Evolutionary conservation across 2,113 vertebrate species (phyloP), one percentile per base, ranked within the genome.

Genomic region (Syrrhaptes paradoxus): DNA sequence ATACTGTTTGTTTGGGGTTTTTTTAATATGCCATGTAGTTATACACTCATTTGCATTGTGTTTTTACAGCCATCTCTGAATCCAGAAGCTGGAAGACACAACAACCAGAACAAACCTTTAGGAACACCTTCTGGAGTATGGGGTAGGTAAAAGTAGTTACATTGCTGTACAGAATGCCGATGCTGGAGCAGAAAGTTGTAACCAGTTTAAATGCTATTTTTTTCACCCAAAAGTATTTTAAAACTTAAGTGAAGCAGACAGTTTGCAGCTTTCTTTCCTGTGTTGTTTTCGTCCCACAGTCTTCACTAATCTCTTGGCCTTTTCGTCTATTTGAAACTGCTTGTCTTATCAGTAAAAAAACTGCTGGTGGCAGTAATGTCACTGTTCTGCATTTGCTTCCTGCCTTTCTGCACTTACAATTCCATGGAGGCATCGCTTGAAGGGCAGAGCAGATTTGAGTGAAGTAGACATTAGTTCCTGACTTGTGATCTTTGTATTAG

Each of bases 81-180:
- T 98, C 99, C 99, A 97, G 99, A 99, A 98, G 99, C 99, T 98
- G 99, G 99, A 98, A 99, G 99, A 98, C 98, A 99, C 91, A 98
- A 97, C 93, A 98, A 97, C 97, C 99, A 98, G 97, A 98, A 97
- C 97, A 99, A 99, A 97, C 98, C 99, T 93, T 97, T 99, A 96
- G 99, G 99, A 92, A 99, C 99, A 85, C 99, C 99, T 95, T 98
- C 99, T 97, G 99, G 99, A 99, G 99, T 99, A 88, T 99, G 99
- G 99, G 99, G 99, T 99, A 98, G 82, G 98, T 98, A 81, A 78
- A 87, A 13, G 22, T 95, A 71, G 88, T 96, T 76, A 52, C 57
- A 20, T 41, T 1, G 1, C 62, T 85, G 45, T 31, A 28, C 17
- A 51, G 20, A 62, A 36, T 22, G 6, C 65, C 36, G 63, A 25